Evolutionary conservation across 2,888 invertebrate species (phyloP), one percentile per base, ranked within the genome.

Genomic region (Patella depressa): DNA sequence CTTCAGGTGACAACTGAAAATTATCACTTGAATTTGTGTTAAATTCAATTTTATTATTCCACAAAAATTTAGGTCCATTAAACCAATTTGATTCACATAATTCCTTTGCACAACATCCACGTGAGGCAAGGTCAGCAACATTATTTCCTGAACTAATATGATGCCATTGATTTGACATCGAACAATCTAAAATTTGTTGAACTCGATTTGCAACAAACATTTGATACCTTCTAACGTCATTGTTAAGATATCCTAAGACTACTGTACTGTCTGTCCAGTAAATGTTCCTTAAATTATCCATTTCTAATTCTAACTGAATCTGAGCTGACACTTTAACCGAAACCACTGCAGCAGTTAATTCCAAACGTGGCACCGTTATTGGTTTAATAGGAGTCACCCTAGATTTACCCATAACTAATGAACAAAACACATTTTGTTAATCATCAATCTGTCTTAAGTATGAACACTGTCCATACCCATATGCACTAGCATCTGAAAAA

Each of bases 71-170:
- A 15, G 82, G 81, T 29, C 80, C 80, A 55, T 69, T 72, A 29
- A 75, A 75, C 81, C 83, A 83, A 7, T 17, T 45, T 19, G 59
- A 19, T 15, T 54, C 34, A 3, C n/a, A 24, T 19, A 73, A n/a
- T 29, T 80, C 24, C 45, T 79, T 72, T 69, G 71, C 53, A 29
- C 29, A 74, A 17, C 74, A 53, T 5, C 81, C 82, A 72, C 82
- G 55, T 3, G 81, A 82, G 14, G 81, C 81, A 45, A 73, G 14
- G 55, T 82, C 83, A 57, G 82, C 83, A 19, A 79, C 81, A 53
- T 83, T 83, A 3, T 53, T 65, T 29, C 72, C 29, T 9, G 81
- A 77, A 12, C 54, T 24, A 29, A 82, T 70, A 53, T 82, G 71
- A 45, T 78, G 72, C 83, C 82, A 83, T 19, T 80, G 75, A 45